phyloP scores from a whole-genome alignment of 2,113 vertebrate genomes.

The Diphyllodes magnificus region DNA sequence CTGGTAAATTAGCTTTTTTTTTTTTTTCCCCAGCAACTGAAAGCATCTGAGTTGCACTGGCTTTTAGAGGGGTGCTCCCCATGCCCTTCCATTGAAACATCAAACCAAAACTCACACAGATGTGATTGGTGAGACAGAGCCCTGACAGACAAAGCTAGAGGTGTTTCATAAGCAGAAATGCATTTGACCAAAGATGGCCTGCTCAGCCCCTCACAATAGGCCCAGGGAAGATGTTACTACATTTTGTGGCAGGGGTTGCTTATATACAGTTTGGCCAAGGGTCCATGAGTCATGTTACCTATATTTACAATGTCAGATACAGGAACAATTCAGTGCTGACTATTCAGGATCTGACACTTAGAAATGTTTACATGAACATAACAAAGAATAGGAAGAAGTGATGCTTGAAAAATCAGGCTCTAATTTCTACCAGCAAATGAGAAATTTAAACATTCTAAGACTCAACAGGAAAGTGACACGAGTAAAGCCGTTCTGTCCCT shows the following conservation, averaged over 20 bases:
- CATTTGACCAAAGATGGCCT: neutral
- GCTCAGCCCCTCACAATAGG: neutral
- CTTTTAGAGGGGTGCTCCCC: neutral
- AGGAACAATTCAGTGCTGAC: neutral
- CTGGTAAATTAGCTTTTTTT: neutral
- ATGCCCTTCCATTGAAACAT: neutral
- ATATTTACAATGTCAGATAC: neutral
- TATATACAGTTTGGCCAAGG: neutral
- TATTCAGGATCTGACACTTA: neutral
- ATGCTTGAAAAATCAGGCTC: neutral
- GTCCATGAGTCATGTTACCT: neutral
- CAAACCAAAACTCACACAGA: neutral
- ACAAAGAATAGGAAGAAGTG: neutral
- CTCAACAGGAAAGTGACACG: neutral
- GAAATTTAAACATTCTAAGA: slow-evolving; percentile 21
- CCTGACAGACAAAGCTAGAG: neutral
- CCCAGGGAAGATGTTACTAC: neutral
- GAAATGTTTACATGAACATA: neutral
- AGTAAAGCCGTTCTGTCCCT: neutral
- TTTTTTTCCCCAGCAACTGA: neutral
- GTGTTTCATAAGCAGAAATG: neutral
- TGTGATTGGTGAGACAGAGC: neutral
- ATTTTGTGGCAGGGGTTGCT: neutral
- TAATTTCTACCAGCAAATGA: neutral
- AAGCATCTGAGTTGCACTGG: neutral